Evolutionary conservation across 2,888 invertebrate genomes (phyloP), one percentile per base, ranked within the genome.

Genomic region (Prenolepis imparis): DNA sequence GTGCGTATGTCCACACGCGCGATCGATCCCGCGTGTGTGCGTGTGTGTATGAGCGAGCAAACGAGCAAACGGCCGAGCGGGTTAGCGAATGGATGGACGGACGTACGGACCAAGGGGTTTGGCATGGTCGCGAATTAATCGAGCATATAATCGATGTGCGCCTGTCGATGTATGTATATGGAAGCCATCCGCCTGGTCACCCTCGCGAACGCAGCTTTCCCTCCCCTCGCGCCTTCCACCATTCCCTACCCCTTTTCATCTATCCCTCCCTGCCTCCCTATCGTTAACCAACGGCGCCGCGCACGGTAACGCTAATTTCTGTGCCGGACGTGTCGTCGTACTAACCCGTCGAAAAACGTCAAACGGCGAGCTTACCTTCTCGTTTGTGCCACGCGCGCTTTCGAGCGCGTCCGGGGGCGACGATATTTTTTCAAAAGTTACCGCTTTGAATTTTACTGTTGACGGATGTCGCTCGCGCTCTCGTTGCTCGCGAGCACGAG

Each of bases 101-200:
- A 89, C 82, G 90, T 88, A 89, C 86, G 83, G 90, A 88, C 89
- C 91, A 90, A 92, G 90, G 90, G 92, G 92, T 91, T 80, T 90
- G 92, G 90, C 84, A 92, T 90, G 91, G 91, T 91, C 90, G 92
- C 93, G 92, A 94, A 94, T 94, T 94, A 94, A 94, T 94, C 94
- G 94, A 94, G 94, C 94, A 93, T 93, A 94, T 94, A 94, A 94
- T 94, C 94, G 94, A 94, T 94, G 93, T 92, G 91, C 88, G 89
- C 89, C 89, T 91, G 91, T 92, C 91, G 93, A 93, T 93, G 88
- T 90, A 85, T 87, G 82, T 90, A 84, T 90, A 88, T 89, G 86
- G 88, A 90, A 91, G 80, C 89, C 81, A 88, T 88, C 86, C 90
- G 88, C 84, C 86, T 86, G 90, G 91, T 90, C 91, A 90, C 91